A percentile compares a stretch with the other conserved stretches of the same genome.
phyloP scores from a whole-genome alignment of 2,888 invertebrate species.

The Heliconius ethilla region DNA sequence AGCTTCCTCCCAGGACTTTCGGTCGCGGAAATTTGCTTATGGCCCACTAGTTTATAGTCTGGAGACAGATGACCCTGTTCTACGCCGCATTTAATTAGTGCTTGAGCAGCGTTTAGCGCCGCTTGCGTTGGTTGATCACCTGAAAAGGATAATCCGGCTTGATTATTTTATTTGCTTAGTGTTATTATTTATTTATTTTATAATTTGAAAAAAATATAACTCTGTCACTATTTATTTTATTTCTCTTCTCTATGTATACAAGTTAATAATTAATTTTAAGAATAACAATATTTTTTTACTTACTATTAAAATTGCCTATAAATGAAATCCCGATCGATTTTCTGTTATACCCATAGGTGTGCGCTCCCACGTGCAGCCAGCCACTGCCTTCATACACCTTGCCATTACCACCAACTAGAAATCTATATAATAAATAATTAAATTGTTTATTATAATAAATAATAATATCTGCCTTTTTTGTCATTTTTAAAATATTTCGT shows the following conservation, averaged over 20 bases:
- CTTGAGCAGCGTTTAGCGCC: constrained; percentile 80
- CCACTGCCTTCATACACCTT: constrained; percentile 85
- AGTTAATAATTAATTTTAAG: no score
- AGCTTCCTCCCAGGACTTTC: constrained; percentile 75
- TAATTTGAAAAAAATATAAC: no score
- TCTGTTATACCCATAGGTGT: constrained; percentile 81
- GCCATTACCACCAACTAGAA: constrained; percentile 84
- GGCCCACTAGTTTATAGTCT: constrained; percentile 84
- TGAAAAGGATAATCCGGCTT: constrained; percentile 56
- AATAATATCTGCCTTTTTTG: no score
- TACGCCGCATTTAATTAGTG: constrained; percentile 83
- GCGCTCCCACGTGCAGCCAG: constrained; percentile 83
- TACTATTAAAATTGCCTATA: constrained; percentile 77
- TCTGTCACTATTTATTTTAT: no score
- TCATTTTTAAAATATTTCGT: no score
- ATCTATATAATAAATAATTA: constrained; percentile 63
- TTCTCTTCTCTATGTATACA: no score
- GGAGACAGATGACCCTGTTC: constrained; percentile 79
- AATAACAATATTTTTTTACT: constrained; percentile 36
- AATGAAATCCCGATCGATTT: constrained; percentile 84
- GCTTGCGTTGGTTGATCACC: constrained; percentile 80
- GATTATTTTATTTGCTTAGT: neutral
- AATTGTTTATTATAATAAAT: neutral
- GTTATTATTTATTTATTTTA: no score
- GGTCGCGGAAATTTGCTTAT: constrained; percentile 74